Evolutionary conservation across 2,888 invertebrate species (phyloP).

Genomic region (Amphimallon solstitiale): DNA sequence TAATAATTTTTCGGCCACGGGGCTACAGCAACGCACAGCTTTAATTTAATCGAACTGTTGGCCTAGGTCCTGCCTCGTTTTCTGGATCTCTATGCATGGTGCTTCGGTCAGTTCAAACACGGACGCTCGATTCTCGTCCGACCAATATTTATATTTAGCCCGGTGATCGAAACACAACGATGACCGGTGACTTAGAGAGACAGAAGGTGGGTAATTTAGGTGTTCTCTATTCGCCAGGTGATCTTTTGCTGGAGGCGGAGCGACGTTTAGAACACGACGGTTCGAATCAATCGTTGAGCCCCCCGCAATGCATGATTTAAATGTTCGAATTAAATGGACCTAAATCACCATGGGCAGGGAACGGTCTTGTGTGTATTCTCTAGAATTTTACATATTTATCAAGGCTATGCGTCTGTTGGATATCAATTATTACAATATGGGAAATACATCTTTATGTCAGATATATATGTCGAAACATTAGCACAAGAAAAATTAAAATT

Average conservation of each 20-base stretch:
- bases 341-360: not conserved
- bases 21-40: no score
- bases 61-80: slow-evolving; percentile 1
- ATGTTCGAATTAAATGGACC: slow-evolving; percentile 7
- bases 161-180: slow-evolving; percentile 2
- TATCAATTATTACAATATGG: not conserved
- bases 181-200: not conserved
- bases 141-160: slow-evolving; percentile 9
- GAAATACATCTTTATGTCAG: not conserved
- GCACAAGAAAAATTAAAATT: no score
- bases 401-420: not conserved
- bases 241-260: not conserved
- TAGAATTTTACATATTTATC: slow-evolving; percentile 10
- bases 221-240: slow-evolving; percentile 3
- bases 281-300: not conserved
- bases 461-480: no score
- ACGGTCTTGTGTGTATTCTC: not conserved
- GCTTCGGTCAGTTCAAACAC: no score
- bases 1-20: slow-evolving; percentile 28
- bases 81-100: no score
- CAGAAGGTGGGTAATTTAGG: slow-evolving; percentile 7
- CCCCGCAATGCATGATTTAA: slow-evolving; percentile 3
- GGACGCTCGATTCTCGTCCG: not conserved
- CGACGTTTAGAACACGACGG: no score
- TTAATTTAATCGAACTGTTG: slow-evolving; percentile 31